Base-by-base conservation (phyloP, 2,113 vertebrate species). In the Nothocercus nigrocapillus region DNA sequence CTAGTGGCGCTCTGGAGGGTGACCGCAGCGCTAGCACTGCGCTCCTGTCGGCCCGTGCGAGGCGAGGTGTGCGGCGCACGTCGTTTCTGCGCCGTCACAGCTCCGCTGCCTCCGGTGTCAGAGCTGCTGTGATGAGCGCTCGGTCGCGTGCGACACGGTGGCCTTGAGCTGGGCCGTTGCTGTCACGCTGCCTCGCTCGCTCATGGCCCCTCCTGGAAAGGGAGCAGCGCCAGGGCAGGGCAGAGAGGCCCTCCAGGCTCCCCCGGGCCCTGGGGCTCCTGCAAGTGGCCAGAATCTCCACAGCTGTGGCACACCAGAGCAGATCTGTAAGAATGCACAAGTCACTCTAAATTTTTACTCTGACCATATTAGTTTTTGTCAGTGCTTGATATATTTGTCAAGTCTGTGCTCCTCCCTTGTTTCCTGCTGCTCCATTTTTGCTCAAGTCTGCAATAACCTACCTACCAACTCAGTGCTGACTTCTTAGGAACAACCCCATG, bases 121-220 rank as follows among this genome's bases (percentile, higher is more conserved):
- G 61, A 53, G 36, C 6, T 15, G 2, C 9, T 16, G 28, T 13
- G 7, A 30, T 25, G 40, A 36, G 38, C 1, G 0, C 12, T 27
- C 27, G 47, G 22, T 40, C 0, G 0, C 36, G 9, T 30, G 21
- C 17, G 2, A 4, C 3, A 11, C 2, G 16, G 14, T 5, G 77
- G 45, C 49, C 18, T 79, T 28, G 9, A 34, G 38, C 32, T 2
- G 5, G 8, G 0, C 58, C 17, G 5, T 14, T 25, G 22, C 3
- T 0, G 7, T 13, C 24, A 0, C 40, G 5, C 18, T 53, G 51
- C 14, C 28, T 45, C 18, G 0, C 34, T 21, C 5, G 3, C 18
- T 11, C 25, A 32, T 24, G 9, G 6, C 32, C 64, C 14, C 38
- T 15, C 28, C 54, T 28, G 16, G 54, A 9, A 18, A 18, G 54